Conservation (phyloP, 2,888 invertebrate species). For the Pterostichus niger region DNA sequence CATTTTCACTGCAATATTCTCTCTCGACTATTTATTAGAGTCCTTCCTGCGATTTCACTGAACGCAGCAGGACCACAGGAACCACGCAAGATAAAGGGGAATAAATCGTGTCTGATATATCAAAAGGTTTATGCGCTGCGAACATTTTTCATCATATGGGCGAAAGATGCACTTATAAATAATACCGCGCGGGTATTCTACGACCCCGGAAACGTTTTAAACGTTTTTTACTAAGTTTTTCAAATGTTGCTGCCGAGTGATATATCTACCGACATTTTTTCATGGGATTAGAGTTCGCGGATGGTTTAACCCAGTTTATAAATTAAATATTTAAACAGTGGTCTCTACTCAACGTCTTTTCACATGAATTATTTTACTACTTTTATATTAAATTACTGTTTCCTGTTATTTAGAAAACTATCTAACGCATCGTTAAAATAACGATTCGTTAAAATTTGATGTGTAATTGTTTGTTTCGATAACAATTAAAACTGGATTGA, state of each 20-base stretch:
- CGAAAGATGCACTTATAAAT: slow-evolving; percentile 48
- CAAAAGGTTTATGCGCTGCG: slow-evolving; percentile 51
- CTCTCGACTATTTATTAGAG: slow-evolving; percentile 25
- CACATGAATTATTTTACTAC: not conserved
- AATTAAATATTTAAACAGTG: slow-evolving; percentile 43
- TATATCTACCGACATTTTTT: slow-evolving; percentile 33
- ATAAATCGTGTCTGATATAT: slow-evolving; percentile 50
- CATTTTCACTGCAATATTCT: slow-evolving; percentile 37
- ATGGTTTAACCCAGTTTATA: slow-evolving; percentile 35
- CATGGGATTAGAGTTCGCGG: slow-evolving; percentile 27
- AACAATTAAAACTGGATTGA: too few relatives aligned
- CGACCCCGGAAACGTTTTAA: slow-evolving; percentile 33
- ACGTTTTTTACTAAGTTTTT: slow-evolving; percentile 48
- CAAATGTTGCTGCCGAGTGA: slow-evolving; percentile 33
- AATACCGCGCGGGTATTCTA: slow-evolving; percentile 36
- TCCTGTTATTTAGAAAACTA: too few relatives aligned
- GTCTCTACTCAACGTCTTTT: not conserved
- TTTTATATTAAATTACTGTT: too few relatives aligned
- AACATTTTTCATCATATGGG: slow-evolving; percentile 53
- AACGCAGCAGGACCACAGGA: slow-evolving; percentile 26
- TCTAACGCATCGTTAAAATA: too few relatives aligned
- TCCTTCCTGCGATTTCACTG: slow-evolving; percentile 25
- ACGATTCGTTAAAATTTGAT: too few relatives aligned
- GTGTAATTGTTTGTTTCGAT: too few relatives aligned
- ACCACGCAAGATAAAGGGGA: slow-evolving; percentile 40